Evolutionary conservation across 2,797 vertebrate species (phyloP).

Genomic region (Lutjanus argentimaculatus): DNA sequence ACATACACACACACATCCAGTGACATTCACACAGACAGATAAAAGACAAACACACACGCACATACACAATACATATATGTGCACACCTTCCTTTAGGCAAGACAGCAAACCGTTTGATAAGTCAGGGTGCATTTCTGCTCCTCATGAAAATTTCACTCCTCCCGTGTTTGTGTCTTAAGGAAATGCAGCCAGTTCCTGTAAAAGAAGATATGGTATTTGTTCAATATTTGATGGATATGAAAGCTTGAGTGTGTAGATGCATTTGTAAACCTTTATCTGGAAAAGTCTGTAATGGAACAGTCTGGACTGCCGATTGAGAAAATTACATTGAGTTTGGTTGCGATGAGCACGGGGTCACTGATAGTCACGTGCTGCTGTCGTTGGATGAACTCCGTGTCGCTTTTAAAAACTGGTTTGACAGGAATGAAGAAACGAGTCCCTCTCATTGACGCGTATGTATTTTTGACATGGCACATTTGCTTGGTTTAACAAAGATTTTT

Average conservation of each 20-base stretch:
- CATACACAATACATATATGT: slow-evolving; percentile 47
- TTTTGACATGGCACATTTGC: background rate
- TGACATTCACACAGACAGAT: slow-evolving; percentile 76
- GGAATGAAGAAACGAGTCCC: background rate
- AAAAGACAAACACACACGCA: slow-evolving; percentile 63
- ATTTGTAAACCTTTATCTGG: slow-evolving; percentile 72
- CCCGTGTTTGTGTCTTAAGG: slow-evolving; percentile 77
- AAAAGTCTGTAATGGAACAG: slow-evolving; percentile 47
- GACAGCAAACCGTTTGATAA: slow-evolving; percentile 84
- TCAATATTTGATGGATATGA: slow-evolving; percentile 67
- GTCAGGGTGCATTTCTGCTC: slow-evolving; percentile 79
- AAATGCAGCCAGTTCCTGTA: slow-evolving; percentile 67
- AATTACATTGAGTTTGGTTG: slow-evolving; percentile 45
- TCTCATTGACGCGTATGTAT: background rate
- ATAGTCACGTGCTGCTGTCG: background rate
- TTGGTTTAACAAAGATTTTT: background rate
- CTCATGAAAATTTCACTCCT: slow-evolving; percentile 78
- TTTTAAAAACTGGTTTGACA: slow-evolving; percentile 9
- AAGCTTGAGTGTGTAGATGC: slow-evolving; percentile 46
- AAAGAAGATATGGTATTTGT: slow-evolving; percentile 70
- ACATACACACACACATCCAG: slow-evolving; percentile 39
- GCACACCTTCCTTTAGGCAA: slow-evolving; percentile 80
- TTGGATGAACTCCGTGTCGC: background rate
- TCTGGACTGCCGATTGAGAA: slow-evolving; percentile 26
- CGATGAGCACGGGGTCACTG: slow-evolving; percentile 25